Conservation (phyloP, 1,140 invertebrate genomes). For the Trypoxylus dichotomus region DNA sequence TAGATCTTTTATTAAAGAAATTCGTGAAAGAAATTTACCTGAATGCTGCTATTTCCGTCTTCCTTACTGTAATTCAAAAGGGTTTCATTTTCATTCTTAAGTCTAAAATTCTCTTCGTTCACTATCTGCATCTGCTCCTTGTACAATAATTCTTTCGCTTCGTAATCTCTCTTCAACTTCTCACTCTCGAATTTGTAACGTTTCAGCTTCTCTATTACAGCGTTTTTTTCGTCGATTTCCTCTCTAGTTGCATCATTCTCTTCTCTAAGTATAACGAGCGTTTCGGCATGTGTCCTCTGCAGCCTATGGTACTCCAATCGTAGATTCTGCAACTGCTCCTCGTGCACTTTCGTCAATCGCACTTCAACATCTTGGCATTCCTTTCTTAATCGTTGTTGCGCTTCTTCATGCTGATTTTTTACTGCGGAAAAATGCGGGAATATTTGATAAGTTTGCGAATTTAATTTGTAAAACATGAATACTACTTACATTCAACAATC, state of each 20-base stretch:
- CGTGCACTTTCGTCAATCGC: constrained; percentile 42
- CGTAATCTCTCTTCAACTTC: constrained; percentile 53
- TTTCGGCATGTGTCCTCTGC: constrained; percentile 46
- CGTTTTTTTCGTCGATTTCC: constrained; percentile 50
- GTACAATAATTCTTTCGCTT: constrained; percentile 46
- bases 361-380: constrained; percentile 41
- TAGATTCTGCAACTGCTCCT: constrained; percentile 44
- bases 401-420: constrained; percentile 44
- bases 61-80: constrained; percentile 41
- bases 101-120: constrained; percentile 47
- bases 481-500: constrained; percentile 48
- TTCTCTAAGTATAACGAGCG: constrained; percentile 49
- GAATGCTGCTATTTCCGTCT: constrained; percentile 43
- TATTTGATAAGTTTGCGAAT: background rate
- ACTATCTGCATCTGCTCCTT: constrained; percentile 40
- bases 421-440: constrained; percentile 40
- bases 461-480: background rate
- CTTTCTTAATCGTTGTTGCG: constrained; percentile 38
- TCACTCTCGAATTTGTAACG: constrained; percentile 44
- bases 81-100: constrained; percentile 48
- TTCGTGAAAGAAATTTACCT: constrained; percentile 37
- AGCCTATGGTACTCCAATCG: constrained; percentile 47
- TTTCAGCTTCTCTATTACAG: constrained; percentile 46
- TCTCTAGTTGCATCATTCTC: constrained; percentile 52
- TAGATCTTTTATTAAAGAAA: background rate